Base-by-base conservation (phyloP, 1,140 invertebrate genomes). In the Archivesica marissinica region DNA sequence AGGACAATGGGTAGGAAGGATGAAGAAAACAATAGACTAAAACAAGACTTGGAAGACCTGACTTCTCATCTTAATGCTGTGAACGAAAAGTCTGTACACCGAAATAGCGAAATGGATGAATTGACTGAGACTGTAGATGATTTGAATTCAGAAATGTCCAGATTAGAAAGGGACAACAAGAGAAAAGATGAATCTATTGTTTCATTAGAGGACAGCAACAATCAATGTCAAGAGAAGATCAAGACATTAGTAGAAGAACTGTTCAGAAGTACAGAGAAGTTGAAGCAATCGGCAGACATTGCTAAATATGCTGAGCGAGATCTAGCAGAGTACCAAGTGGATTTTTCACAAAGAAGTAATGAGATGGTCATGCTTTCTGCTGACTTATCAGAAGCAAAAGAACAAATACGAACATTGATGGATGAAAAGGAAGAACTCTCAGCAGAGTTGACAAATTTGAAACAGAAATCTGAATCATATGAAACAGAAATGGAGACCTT, bases 341-440 rank as follows among this genome's bases (percentile, higher is more conserved):
- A 78, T 54, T 74, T 11, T 47, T 83, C 80, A 44, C 80, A 83
- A 44, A 54, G 70, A 59, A 74, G 68, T 59, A 75, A 75, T 75
- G 80, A 74, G n/a, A 35, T 56, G n/a, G 80, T 75, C 38, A 9
- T 44, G 3, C 38, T 83, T 0, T 61, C 70, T 15, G 70, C 66
- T 28, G 80, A 83, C 50, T 41, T 83, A 13, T 33, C 33, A 13
- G 80, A 83, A 64, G 68, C 68, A 41, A 74, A 72, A 64, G 50
- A 74, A 75, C 50, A 61, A 28, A 47, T 74, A 28, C 52, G 39
- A 35, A 15, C 9, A 23, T 11, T 70, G 0, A 54, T 1, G 2
- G 23, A 23, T 20, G 78, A 68, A n/a, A 68, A 68, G 20, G 78
- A 81, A n/a, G 66, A 52, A 28, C 3, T 70, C 0, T 44, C 23